These are phyloP conservation scores for Antitype chi DNA, from an alignment of 2,888 invertebrate genomes.

Conservation along the genomic window DNA sequence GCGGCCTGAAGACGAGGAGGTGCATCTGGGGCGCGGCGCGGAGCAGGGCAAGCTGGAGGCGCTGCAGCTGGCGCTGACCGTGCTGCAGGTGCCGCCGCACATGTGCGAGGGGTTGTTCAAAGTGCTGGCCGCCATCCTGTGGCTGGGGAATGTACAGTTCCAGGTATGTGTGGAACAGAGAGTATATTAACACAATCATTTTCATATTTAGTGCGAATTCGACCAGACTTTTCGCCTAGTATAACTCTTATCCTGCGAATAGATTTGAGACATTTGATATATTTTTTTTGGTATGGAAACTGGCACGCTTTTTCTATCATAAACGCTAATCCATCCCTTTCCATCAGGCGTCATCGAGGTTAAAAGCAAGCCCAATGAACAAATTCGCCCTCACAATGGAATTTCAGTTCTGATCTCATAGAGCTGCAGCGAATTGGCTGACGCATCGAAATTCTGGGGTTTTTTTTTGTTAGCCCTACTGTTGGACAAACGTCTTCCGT, in stretches of 20 bases:
- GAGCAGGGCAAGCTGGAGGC: conserved; percentile 93
- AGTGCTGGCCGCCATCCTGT: conserved; percentile 96
- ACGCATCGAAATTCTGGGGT: background rate
- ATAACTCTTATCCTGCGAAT: no score
- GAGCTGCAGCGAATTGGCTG: no score
- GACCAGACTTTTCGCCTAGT: no score
- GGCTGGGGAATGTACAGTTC: conserved; percentile 97
- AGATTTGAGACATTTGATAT: no score
- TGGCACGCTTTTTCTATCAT: no score
- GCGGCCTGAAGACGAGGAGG: conserved; percentile 94
- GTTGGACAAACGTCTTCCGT: background rate
- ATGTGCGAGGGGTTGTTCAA: conserved; percentile 97
- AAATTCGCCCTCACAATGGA: no score
- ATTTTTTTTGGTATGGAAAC: no score
- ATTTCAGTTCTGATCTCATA: no score
- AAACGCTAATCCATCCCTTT: no score
- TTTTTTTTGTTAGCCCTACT: background rate
- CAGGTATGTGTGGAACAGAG: conserved; percentile 84
- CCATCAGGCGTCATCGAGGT: no score
- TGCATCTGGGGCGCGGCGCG: conserved; percentile 78
- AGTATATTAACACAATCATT: background rate
- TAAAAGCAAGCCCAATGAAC: no score
- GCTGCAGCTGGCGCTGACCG: conserved; percentile 96
- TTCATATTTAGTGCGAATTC: background rate
- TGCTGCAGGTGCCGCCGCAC: conserved; percentile 95